Percentiles rank a stretch among this genome's conserved stretches.
Evolutionary conservation across 2,888 invertebrate species (phyloP).

Genomic region (Macrophya alboannulata): DNA sequence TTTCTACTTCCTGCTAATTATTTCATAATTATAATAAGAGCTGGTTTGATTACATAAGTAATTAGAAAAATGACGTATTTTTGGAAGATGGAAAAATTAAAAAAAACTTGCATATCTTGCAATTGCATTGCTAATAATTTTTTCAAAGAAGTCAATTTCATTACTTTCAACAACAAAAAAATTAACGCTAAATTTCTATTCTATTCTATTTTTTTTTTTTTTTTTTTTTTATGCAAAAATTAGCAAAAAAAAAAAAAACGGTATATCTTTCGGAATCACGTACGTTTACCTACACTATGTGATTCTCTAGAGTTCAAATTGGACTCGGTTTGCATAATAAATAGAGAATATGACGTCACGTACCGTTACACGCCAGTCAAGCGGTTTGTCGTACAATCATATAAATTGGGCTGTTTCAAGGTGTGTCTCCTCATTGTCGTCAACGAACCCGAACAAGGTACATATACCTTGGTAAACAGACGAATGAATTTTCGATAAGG

Average conservation of each 20-base stretch:
- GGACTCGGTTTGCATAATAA: constrained; percentile 45
- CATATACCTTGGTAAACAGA: constrained; percentile 5
- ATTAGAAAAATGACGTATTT: background rate
- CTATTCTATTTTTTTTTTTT: background rate
- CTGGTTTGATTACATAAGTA: background rate
- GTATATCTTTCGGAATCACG: constrained; percentile 35
- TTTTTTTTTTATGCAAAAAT: background rate
- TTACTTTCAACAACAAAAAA: no score
- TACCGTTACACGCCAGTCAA: constrained; percentile 50
- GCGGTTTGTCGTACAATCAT: constrained; percentile 34
- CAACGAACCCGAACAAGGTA: constrained; percentile 24
- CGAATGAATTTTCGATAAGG: constrained; percentile 5
- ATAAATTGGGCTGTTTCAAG: constrained; percentile 29
- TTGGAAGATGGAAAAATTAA: background rate
- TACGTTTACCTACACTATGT: background rate
- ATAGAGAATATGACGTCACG: constrained; percentile 37
- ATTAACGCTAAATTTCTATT: no score
- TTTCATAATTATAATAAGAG: background rate
- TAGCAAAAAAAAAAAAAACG: background rate
- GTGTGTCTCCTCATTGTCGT: constrained; percentile 34
- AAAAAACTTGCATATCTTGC: no score
- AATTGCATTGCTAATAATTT: no score
- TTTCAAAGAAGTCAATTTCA: no score
- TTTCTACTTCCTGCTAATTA: constrained; percentile 11
- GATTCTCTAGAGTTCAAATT: constrained; percentile 36